Evolutionary conservation across 2,888 invertebrate species (phyloP).

Genomic region (Melinopterus prodromus): DNA sequence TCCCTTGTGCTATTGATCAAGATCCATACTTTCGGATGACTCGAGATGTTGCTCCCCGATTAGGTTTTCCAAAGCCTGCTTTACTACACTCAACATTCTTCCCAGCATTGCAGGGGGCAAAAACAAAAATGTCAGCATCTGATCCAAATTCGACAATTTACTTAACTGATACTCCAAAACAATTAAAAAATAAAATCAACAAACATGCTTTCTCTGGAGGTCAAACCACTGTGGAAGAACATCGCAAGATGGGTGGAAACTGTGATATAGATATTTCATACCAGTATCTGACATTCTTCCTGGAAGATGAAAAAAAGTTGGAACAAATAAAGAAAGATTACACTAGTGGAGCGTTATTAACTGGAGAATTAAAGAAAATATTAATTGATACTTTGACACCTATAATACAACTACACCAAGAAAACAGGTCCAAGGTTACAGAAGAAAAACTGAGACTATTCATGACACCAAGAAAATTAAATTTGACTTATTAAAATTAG

Average conservation of each 20-base stretch:
- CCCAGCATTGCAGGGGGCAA: slow-evolving; percentile 85
- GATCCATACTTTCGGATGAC: slow-evolving; percentile 99
- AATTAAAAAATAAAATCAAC: slow-evolving; percentile 95
- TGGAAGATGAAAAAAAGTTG: slow-evolving; percentile 90
- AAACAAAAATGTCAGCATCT: slow-evolving; percentile 98
- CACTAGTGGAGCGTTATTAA: slow-evolving; percentile 86
- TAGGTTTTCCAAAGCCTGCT: slow-evolving; percentile 88
- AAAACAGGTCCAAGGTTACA: slow-evolving; percentile 78
- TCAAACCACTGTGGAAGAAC: slow-evolving; percentile 91
- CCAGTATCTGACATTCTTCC: slow-evolving; percentile 93
- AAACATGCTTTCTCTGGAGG: slow-evolving; percentile 99
- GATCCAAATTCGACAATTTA: slow-evolving; percentile 93
- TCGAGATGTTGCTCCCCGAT: slow-evolving; percentile 93
- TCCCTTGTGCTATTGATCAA: slow-evolving; percentile 99
- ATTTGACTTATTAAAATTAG: not conserved
- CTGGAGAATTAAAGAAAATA: slow-evolving; percentile 93
- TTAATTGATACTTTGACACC: slow-evolving; percentile 84
- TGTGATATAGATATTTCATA: slow-evolving; percentile 95
- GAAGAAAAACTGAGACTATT: slow-evolving; percentile 85
- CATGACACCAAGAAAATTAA: slow-evolving; percentile 83
- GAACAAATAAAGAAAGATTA: slow-evolving; percentile 77
- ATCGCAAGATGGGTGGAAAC: slow-evolving; percentile 89
- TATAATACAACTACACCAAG: slow-evolving; percentile 84
- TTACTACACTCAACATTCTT: slow-evolving; percentile 76
- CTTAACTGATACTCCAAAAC: slow-evolving; percentile 93